Percentiles rank a stretch among this genome's conserved stretches.
These are phyloP conservation scores for Heliconius eleuchia DNA, from an alignment of 1,140 invertebrate genomes.

Conservation along the genomic window DNA sequence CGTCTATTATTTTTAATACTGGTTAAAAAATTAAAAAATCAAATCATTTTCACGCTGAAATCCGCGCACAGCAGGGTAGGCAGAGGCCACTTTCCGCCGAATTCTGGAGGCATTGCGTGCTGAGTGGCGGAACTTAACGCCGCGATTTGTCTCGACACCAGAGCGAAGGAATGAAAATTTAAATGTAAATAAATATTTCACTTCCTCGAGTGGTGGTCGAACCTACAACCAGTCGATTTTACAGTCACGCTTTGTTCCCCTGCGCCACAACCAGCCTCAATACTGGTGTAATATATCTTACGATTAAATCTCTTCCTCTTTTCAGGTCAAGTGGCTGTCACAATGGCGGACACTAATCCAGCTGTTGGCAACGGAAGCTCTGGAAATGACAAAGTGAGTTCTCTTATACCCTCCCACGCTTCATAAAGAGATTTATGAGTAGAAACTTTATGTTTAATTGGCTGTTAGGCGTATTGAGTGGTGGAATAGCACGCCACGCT, in stretches of 20 bases:
- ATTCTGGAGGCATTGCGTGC: no score
- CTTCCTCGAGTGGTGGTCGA: no score
- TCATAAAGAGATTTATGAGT: not conserved
- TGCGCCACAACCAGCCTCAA: not conserved
- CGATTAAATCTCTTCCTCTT: not conserved
- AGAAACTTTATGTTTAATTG: not conserved
- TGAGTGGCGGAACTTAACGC: no score
- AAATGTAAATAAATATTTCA: no score
- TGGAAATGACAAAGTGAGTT: conserved; percentile 11
- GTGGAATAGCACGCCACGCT: no score
- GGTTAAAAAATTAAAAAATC: no score
- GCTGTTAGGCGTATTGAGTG: not conserved
- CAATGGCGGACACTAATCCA: conserved; percentile 5
- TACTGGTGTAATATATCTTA: not conserved
- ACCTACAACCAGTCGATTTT: not conserved
- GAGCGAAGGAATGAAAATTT: no score
- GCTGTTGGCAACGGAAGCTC: conserved; percentile 3
- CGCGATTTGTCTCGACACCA: no score
- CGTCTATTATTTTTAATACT: no score
- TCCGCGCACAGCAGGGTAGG: no score
- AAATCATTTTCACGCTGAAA: no score
- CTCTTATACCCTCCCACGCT: not conserved
- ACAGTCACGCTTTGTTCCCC: not conserved
- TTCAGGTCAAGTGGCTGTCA: conserved; percentile 13
- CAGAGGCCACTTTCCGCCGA: no score